Percentiles rank a stretch among this genome's conserved stretches.
Evolutionary conservation across 1,140 invertebrate species (phyloP).

Genomic region (Aphaenogaster ashmeadi): DNA sequence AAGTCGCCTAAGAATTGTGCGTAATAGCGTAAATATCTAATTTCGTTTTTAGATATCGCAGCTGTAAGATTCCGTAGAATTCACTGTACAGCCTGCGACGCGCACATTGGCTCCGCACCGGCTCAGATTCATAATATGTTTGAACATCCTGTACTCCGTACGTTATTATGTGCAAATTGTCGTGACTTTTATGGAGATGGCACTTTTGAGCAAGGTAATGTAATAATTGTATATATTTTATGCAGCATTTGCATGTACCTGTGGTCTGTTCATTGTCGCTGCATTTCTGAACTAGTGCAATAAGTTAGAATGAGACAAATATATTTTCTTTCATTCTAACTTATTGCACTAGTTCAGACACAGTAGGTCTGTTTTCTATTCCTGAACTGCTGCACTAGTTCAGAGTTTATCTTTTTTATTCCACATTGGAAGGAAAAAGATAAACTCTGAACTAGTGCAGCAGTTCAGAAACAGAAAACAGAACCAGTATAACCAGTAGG

Average conservation of each 20-base stretch:
- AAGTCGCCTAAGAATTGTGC: neutral
- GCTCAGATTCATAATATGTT: slow-evolving; percentile 88
- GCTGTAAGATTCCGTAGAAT: slow-evolving; percentile 87
- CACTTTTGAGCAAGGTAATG: slow-evolving; percentile 84
- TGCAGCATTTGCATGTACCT: neutral
- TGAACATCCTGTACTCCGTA: slow-evolving; percentile 92
- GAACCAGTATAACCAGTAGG: no score
- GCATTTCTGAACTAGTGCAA: no score
- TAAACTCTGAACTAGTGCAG: no score
- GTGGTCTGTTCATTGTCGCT: no score
- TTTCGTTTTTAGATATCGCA: slow-evolving; percentile 83
- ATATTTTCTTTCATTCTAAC: no score
- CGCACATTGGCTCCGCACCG: slow-evolving; percentile 91
- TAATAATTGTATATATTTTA: neutral
- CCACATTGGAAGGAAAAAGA: no score
- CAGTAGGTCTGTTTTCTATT: no score
- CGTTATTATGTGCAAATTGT: slow-evolving; percentile 93
- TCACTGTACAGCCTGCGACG: slow-evolving; percentile 92
- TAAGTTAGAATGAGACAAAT: no score
- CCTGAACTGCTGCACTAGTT: no score
- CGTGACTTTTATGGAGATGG: slow-evolving; percentile 92
- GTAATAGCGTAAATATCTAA: neutral
- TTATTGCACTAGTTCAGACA: no score
- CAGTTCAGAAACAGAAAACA: no score
- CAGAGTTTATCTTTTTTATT: no score